Evolutionary conservation across 2,888 invertebrate species (phyloP), one percentile per base, ranked within the genome.

Genomic region (Tipula vernalis): DNA sequence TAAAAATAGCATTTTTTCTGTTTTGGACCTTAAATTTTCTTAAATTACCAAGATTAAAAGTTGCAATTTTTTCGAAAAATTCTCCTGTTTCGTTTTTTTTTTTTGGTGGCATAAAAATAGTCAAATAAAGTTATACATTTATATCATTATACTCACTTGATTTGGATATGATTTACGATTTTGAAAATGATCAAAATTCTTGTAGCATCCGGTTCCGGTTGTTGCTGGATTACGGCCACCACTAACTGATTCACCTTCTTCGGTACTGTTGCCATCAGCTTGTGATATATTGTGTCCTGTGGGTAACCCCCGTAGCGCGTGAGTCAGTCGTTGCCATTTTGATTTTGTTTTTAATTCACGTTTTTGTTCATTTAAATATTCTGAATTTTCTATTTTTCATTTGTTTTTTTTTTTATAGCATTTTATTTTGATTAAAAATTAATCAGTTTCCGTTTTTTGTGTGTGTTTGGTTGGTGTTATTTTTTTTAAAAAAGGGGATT

Each of bases 281-380:
- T 96, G 96, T 91, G 97, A 96, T 94, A 96, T 93, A 94, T 97
- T 96, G 94, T 97, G 97, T 94, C 97, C 97, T 96, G 94, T 91
- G 90, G 90, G 91, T 89, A 91, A 91, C 36, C 88, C 88, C 90
- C 91, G 92, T 90, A 91, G 90, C 91, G 91, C 91, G 90, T 91
- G 90, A 89, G 91, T 91, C 91, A 91, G 90, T 90, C 92, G 91
- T 89, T 91, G 91, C 92, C 91, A 92, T 91, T 91, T 92, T 90
- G 90, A 91, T 88, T 91, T 89, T 89, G 91, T 91, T 90, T 91
- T 90, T 13, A 44, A 86, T 86, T 86, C 86, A 90, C 91, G 91
- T 90, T 90, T 91, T 90, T 44, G 42, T 47, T 42, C 86, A 44
- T 86, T 86, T 44, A 44, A 36, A 47, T 47, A 44, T 44, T 86